Base-by-base conservation (phyloP, 1,140 invertebrate genomes). In the Cataglyphis hispanica region DNA sequence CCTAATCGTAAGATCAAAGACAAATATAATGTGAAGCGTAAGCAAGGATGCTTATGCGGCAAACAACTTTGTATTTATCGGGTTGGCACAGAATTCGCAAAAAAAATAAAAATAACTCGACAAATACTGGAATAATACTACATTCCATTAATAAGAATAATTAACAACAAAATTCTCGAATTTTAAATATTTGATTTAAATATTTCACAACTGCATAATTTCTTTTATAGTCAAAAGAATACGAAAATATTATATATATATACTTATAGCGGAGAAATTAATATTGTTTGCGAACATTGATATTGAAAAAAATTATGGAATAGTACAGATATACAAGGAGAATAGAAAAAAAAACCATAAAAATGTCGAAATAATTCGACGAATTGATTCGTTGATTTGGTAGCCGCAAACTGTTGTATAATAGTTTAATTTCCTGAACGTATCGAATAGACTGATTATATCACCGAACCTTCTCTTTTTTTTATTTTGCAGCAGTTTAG, bases 341-440 rank as follows among this genome's bases (percentile, higher is more conserved):
- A 50, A 64, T 7, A 27, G 22, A 40, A 40, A 4, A 10, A 37
- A 13, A n/a, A 37, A 66, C 3, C 10, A 37, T 10, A 16, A 34
- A 13, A 66, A 34, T 34, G 6, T 80, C 37, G 16, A 22, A 34
- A 0, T 22, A 67, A 69, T n/a, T n/a, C n/a, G n/a, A n/a, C n/a
- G n/a, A n/a, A n/a, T 37, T 56, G 43, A 80, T 25, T 19, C 10
- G 31, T 19, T 11, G 5, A 67, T 1, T 67, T 31, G 31, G 1
- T 53, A 27, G 31, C 3, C 3, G 31, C 43, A 37, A 10, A 11
- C 13, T 64, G 31, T 80, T 80, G 31, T 69, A 31, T 31, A 80
- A 80, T 67, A 67, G 63, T 69, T 69, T 80, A 69, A 80, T 80
- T 80, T 80, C 76, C 76, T 66, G 60, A 43, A 46, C 5, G 11